Percentiles rank a stretch among this genome's conserved stretches.
Conservation (phyloP, 2,113 vertebrate genomes). For the Thunnus maccoyii region DNA sequence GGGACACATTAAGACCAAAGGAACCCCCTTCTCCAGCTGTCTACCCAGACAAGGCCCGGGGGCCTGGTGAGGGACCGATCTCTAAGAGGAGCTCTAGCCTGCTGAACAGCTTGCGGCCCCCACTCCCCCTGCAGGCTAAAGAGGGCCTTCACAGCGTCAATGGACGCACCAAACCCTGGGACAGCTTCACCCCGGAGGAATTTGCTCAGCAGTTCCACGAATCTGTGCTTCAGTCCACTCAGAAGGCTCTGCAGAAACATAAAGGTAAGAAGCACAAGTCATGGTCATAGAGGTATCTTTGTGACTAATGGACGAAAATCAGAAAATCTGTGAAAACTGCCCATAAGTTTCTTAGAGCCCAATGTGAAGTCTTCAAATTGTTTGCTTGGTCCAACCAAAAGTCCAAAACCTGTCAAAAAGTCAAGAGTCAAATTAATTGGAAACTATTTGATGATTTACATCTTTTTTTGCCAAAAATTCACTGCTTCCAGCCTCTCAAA, state of each 20-base stretch:
- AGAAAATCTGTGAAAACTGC: no score
- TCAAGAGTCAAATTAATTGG: no score
- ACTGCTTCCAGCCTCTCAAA: no score
- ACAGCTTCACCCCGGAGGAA: slow-evolving; percentile 94
- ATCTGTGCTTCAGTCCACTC: slow-evolving; percentile 98
- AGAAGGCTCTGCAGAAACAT: slow-evolving; percentile 98
- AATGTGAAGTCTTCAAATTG: no score
- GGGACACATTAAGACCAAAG: slow-evolving; percentile 87
- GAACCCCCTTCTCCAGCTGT: slow-evolving; percentile 76
- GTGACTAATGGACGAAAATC: no score
- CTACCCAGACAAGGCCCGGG: slow-evolving; percentile 88
- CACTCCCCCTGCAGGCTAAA: slow-evolving; percentile 86
- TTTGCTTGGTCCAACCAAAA: no score
- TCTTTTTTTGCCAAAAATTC: no score
- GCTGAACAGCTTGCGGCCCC: slow-evolving; percentile 90
- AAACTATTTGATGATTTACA: no score
- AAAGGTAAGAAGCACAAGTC: slow-evolving; percentile 86
- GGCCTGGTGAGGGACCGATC: slow-evolving; percentile 80
- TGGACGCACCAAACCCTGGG: slow-evolving; percentile 95
- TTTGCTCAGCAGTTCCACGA: slow-evolving; percentile 99
- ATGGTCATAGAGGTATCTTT: neutral
- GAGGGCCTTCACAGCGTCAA: slow-evolving; percentile 90
- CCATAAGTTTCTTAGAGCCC: no score
- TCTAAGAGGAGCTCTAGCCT: slow-evolving; percentile 91
- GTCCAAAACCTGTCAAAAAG: no score